phyloP scores from a whole-genome alignment of 2,113 vertebrate genomes.

The Tachuris rubrigastra region DNA sequence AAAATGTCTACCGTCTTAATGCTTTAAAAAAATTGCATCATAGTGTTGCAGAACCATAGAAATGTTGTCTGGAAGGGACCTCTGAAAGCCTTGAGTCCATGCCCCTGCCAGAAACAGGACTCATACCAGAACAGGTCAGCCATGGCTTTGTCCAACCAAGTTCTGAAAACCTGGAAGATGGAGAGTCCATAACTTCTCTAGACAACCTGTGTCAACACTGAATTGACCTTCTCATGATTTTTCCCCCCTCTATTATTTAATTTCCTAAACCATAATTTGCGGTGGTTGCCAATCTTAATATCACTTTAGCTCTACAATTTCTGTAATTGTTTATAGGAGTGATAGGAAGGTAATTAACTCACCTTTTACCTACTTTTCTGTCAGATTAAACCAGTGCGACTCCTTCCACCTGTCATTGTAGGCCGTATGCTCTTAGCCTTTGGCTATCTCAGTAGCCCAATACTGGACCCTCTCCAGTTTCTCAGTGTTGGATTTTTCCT shows the following conservation, averaged over 20 bases:
- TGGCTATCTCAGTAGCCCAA: background rate
- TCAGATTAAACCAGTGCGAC: background rate
- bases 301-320: background rate
- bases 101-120: rapidly evolving
- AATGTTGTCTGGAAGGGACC: background rate
- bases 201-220: background rate
- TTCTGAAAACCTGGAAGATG: background rate
- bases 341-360: background rate
- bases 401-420: background rate
- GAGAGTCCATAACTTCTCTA: background rate
- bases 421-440: background rate
- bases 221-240: background rate
- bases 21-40: background rate
- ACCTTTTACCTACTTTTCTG: background rate
- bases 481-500: background rate
- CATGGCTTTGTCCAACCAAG: background rate
- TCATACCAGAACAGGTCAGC: background rate
- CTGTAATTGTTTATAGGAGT: background rate
- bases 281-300: background rate
- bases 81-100: background rate
- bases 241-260: background rate
- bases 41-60: background rate
- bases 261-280: background rate
- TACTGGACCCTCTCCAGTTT: background rate
- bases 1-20: background rate